A percentile compares a stretch with the other conserved stretches of the same genome.
These are phyloP conservation scores for Pheosia tremula DNA, from an alignment of 2,888 invertebrate species.

Conservation along the genomic window DNA sequence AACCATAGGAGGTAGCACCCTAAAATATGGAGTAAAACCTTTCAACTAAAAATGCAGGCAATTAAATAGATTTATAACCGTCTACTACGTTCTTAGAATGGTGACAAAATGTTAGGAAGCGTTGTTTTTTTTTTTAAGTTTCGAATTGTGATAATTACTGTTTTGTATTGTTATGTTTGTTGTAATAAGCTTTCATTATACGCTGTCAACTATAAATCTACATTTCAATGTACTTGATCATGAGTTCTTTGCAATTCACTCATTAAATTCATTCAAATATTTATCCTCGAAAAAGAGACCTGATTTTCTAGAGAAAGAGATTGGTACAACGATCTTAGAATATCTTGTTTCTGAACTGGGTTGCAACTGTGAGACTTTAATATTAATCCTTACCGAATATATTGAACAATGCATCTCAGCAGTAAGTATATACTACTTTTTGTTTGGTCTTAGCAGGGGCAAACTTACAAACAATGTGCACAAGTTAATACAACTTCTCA, in stretches of 20 bases:
- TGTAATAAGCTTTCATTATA: constrained; percentile 14
- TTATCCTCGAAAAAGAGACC: too few species aligned
- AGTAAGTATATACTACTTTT: constrained; percentile 2
- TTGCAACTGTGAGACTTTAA: too few species aligned
- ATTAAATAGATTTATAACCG: constrained; percentile 81
- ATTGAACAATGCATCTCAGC: too few species aligned
- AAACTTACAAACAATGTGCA: too few species aligned
- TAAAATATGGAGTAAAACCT: constrained; percentile 63
- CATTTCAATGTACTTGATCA: background rate
- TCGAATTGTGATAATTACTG: constrained; percentile 57
- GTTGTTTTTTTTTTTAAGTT: constrained; percentile 43
- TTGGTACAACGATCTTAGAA: too few species aligned
- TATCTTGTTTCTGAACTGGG: too few species aligned
- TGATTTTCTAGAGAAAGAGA: too few species aligned
- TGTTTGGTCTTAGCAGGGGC: too few species aligned
- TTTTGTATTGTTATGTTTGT: constrained; percentile 34
- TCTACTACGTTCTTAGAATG: constrained; percentile 65
- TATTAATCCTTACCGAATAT: too few species aligned
- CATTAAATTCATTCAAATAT: too few species aligned
- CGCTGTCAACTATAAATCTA: background rate
- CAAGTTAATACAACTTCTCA: too few species aligned
- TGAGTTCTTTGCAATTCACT: too few species aligned
- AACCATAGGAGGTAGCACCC: constrained; percentile 78
- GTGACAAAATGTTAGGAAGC: constrained; percentile 43
- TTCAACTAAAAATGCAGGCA: constrained; percentile 63